Evolutionary conservation across 2,113 vertebrate genomes (phyloP), one percentile per base, ranked within the genome.

Genomic region (Vidua chalybeata): DNA sequence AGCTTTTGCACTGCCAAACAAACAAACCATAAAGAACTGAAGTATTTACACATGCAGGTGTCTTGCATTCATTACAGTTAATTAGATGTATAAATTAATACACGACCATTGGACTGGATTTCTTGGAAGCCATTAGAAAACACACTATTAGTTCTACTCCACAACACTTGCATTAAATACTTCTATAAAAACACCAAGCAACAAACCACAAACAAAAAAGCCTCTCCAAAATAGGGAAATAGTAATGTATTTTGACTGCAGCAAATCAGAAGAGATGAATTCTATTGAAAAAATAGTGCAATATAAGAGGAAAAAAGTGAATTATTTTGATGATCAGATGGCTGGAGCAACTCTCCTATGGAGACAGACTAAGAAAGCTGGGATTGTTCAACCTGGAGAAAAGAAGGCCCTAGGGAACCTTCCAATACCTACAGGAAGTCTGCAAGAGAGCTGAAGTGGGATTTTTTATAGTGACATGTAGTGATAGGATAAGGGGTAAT

Each of bases 171-270:
- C 1, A 56, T 16, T 7, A 4, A 64, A 15, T 33, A n/a, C 31
- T 63, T 69, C 5, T 22, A 16, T 62, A 63, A 84, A 61, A 45
- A 23, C 20, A 17, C 13, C 10, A 10, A 75, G 26, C 19, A 45
- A n/a, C 28, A 49, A 52, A 39, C 2, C 6, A 19, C 1, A 24
- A 33, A 31, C 1, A 15, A 35, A 66, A 41, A 15, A 1, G 1
- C 1, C 1, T 54, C 4, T 27, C 23, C 41, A 21, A 51, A 46
- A 46, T 4, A 24, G 22, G 3, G 5, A 52, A 54, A n/a, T 37
- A 31, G 1, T 67, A 33, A 35, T 41, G 6, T 7, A 23, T 66
- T 91, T 58, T 75, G 11, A 41, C 31, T 46, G 13, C 11, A 74
- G 15, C 10, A 46, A 63, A n/a, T 68, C 62, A 78, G 39, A 54